Base-by-base conservation (phyloP, 2,113 vertebrate species). In the Lipotes vexillifer region DNA sequence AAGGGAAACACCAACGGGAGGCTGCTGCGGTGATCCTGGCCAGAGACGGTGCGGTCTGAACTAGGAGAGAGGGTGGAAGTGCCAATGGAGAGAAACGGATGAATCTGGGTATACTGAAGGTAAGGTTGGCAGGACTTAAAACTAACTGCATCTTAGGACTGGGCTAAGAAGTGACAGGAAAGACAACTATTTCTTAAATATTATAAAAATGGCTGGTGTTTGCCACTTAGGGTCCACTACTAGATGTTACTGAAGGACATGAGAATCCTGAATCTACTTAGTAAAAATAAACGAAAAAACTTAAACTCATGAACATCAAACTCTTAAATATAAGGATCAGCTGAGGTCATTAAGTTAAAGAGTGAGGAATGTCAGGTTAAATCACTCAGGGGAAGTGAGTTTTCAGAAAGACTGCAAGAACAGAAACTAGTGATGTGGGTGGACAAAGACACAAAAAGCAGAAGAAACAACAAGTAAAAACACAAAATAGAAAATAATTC, bases 401-500 rank as follows among this genome's bases (percentile, higher is more conserved):
- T 97, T 63, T 52, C 11, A 83, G 31, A 38, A 95, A 85, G 44
- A 74, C 20, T 88, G 52, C 87, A 86, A 46, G 38, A 75, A 23
- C 59, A 87, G 10, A 95, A 78, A 97, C 85, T 68, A 87, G 44
- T 59, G 31, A 36, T 41, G 25, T 25, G n/a, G n/a, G 49, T 88
- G 77, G 49, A 81, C 92, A 85, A 93, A 93, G 13, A 61, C 46
- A 91, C 31, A 23, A 69, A 91, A 95, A 65, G 33, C 20, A 93
- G 44, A 94, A 84, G 80, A 84, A 95, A 94, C 33, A 36, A n/a
- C 38, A 85, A 82, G 46, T 71, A 41, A 88, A 96, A 94, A 82
- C 61, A 72, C 38, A 93, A 89, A 92, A 38, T 77, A 89, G 38
- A 57, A 90, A 88, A 88, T 61, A 94, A 85, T 61, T 63, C 78